Base-by-base conservation (phyloP, 2,888 invertebrate genomes). In the Keiferia lycopersicella region DNA sequence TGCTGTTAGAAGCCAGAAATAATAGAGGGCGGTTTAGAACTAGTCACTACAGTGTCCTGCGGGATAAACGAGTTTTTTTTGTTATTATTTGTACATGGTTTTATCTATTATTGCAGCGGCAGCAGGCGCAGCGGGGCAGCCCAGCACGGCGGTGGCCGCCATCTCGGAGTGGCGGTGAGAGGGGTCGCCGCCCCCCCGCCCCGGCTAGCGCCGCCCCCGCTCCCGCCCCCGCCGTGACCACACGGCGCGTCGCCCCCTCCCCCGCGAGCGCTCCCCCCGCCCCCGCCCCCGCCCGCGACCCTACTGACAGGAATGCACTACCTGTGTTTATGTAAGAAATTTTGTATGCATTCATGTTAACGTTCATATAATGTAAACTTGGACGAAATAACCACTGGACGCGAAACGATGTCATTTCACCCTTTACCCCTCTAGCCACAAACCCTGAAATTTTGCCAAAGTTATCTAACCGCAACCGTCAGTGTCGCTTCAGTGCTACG, bases 131-230 rank as follows among this genome's bases (percentile, higher is more conserved):
- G 84, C 86, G 74, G 93, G 92, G 62, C 92, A 93, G 81, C 93
- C 94, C 68, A 93, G 93, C 79, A 93, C 94, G 76, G 88, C 92
- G 73, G 91, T 88, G 87, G 89, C 91, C 72, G 92, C 91, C 82
- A 87, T 88, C 83, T 84, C 91, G 69, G 93, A 93, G 87, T 93
- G 93, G 91, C 93, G 94, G 88, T 91, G 93, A 88, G 93, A 89
- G 83, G 86, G 72, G 84, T 82, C 73, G 69, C 72, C 71, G 71
- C 84, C 66, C 60, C 65, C 69, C 71, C 66, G 50, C 66, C 69
- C 65, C 65, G 71, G 65, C 69, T 64, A 66, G 68, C 69, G 51
- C 65, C 64, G 45, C 61, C 20, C 59, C n/a, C 61, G 18, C 59
- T 64, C 71, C 53, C 65, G 66, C 59, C 57, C 62, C 14, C 11